A percentile compares a stretch with the other conserved stretches of the same genome.
phyloP scores from a whole-genome alignment of 2,113 vertebrate genomes.

The Psephotus haematonotus region DNA sequence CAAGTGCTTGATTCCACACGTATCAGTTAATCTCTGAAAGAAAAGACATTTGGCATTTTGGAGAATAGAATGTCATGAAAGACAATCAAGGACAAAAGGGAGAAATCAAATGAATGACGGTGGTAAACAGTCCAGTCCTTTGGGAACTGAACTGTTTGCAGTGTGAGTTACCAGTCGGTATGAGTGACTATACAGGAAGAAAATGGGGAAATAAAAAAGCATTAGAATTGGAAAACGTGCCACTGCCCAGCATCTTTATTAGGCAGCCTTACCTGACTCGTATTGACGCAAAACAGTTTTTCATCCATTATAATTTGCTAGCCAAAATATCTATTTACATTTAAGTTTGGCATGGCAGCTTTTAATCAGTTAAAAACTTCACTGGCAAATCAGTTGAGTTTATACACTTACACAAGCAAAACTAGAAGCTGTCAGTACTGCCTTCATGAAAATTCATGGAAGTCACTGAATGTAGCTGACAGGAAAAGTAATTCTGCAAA shows the following conservation, averaged over 20 bases:
- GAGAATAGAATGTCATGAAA: neutral
- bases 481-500: neutral
- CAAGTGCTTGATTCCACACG: neutral
- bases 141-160: neutral
- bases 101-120: neutral
- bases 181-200: neutral
- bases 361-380: neutral
- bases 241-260: neutral
- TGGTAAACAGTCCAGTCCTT: neutral
- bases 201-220: neutral
- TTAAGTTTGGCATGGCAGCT: neutral
- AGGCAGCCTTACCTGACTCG: neutral
- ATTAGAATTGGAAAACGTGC: neutral
- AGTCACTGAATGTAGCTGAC: neutral
- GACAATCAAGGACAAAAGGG: neutral
- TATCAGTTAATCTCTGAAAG: neutral
- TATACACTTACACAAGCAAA: neutral
- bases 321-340: neutral
- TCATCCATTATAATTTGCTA: neutral
- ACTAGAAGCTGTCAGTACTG: neutral
- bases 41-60: neutral
- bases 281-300: neutral
- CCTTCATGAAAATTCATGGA: neutral
- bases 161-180: neutral
- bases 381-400: neutral